These are phyloP conservation scores for Polietes domitor DNA, from an alignment of 2,888 invertebrate genomes.

Conservation along the genomic window DNA sequence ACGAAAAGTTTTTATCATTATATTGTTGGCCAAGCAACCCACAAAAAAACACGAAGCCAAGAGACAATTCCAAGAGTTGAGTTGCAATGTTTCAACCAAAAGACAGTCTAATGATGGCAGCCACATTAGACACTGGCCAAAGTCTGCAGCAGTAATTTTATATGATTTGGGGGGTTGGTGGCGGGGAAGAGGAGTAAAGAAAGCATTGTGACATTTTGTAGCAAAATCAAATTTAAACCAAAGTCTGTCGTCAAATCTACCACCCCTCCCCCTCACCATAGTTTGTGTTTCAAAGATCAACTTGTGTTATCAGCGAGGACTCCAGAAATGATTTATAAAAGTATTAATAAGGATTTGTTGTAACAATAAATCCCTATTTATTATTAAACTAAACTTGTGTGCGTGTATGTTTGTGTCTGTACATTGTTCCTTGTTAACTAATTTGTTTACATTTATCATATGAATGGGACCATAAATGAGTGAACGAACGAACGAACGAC, in stretches of 20 bases:
- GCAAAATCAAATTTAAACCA: background rate
- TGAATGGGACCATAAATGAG: background rate
- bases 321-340: slow-evolving; percentile 12
- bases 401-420: too few species aligned
- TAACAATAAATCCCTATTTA: slow-evolving; percentile 29
- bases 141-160: background rate
- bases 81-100: slow-evolving; percentile 26
- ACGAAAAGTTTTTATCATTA: slow-evolving; percentile 46
- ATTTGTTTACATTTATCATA: slow-evolving; percentile 49
- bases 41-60: background rate
- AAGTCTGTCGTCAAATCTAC: background rate
- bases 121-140: background rate
- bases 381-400: slow-evolving; percentile 7
- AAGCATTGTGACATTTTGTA: background rate
- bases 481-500: too few species aligned
- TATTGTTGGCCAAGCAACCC: slow-evolving; percentile 2
- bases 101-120: slow-evolving; percentile 17
- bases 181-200: background rate
- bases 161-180: background rate
- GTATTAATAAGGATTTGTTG: slow-evolving; percentile 28
- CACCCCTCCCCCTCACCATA: background rate
- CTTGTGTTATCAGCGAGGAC: background rate
- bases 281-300: background rate
- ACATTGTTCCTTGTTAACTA: slow-evolving; percentile 41
- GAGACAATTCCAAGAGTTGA: slow-evolving; percentile 1